These are phyloP conservation scores for Apis dorsata DNA, from an alignment of 1,140 invertebrate species.

Conservation along the genomic window DNA sequence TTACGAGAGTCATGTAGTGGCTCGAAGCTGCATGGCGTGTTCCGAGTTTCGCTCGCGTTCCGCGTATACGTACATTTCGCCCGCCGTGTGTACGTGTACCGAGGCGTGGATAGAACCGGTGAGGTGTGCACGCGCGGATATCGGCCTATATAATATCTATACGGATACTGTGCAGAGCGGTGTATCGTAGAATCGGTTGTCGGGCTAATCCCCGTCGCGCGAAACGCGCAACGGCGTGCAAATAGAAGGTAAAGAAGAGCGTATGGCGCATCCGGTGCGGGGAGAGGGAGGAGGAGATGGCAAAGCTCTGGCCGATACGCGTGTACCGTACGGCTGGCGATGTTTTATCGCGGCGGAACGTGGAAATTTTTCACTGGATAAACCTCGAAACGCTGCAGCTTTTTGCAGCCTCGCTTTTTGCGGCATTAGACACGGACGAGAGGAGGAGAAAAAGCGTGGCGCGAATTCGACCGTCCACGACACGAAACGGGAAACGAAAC, in stretches of 20 bases:
- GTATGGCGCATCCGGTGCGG: not conserved
- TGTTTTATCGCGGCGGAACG: slow-evolving; percentile 36
- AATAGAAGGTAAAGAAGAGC: slow-evolving; percentile 18
- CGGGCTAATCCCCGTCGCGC: slow-evolving; percentile 35
- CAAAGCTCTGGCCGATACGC: slow-evolving; percentile 4
- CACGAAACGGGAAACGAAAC: not conserved
- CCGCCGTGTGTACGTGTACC: not conserved
- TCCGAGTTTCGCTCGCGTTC: slow-evolving; percentile 8
- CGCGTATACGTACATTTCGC: not conserved
- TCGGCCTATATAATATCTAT: slow-evolving; percentile 8
- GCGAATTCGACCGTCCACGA: not conserved
- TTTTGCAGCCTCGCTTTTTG: slow-evolving; percentile 13
- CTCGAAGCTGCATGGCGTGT: not conserved
- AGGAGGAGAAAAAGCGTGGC: not conserved
- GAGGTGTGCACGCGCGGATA: not conserved
- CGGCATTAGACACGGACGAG: slow-evolving; percentile 11
- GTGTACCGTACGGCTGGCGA: slow-evolving; percentile 9
- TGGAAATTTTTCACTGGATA: slow-evolving; percentile 45
- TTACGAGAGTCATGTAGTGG: slow-evolving; percentile 25
- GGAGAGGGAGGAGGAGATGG: not conserved
- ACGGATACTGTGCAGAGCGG: not conserved
- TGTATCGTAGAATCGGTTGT: slow-evolving; percentile 36
- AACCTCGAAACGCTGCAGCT: slow-evolving; percentile 29
- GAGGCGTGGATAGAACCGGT: no score
- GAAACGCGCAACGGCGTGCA: slow-evolving; percentile 2